Conservation (phyloP, 2,113 vertebrate species). For the Casuarius casuarius region DNA sequence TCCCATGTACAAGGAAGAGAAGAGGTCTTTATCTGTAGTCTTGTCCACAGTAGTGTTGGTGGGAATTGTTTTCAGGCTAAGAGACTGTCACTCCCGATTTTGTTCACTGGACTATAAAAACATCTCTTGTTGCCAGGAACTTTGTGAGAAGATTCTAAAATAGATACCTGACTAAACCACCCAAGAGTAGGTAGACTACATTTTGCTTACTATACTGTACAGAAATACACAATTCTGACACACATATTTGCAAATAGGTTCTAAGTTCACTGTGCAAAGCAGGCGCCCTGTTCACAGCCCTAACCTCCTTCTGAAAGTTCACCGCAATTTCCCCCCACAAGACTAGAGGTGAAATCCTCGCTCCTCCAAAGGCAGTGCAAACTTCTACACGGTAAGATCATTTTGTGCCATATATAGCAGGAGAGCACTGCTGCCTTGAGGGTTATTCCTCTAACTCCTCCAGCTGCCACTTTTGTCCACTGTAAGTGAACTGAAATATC, state of each 20-base stretch:
- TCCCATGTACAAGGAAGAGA: neutral
- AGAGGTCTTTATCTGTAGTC: neutral
- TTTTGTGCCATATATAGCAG: neutral
- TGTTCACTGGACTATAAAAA: neutral
- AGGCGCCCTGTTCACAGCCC: neutral
- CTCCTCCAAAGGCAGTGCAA: neutral
- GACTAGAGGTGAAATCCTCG: neutral
- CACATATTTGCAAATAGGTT: neutral
- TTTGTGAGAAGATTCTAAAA: constrained; percentile 12
- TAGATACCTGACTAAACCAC: neutral
- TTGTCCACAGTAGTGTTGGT: neutral
- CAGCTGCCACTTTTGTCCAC: neutral
- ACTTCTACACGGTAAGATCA: neutral
- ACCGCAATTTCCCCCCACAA: neutral
- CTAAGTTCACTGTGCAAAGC: neutral
- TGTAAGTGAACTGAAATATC: constrained; percentile 16
- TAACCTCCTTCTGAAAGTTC: neutral
- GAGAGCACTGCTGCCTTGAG: neutral
- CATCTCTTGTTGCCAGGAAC: neutral
- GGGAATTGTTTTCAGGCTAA: neutral
- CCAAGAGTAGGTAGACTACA: neutral
- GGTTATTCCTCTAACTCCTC: neutral
- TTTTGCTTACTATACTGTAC: neutral
- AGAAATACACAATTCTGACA: neutral
- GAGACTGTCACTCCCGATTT: neutral